Evolutionary conservation across 1,140 invertebrate genomes (phyloP), one percentile per base, ranked within the genome.

Genomic region (Aphelinus certus): DNA sequence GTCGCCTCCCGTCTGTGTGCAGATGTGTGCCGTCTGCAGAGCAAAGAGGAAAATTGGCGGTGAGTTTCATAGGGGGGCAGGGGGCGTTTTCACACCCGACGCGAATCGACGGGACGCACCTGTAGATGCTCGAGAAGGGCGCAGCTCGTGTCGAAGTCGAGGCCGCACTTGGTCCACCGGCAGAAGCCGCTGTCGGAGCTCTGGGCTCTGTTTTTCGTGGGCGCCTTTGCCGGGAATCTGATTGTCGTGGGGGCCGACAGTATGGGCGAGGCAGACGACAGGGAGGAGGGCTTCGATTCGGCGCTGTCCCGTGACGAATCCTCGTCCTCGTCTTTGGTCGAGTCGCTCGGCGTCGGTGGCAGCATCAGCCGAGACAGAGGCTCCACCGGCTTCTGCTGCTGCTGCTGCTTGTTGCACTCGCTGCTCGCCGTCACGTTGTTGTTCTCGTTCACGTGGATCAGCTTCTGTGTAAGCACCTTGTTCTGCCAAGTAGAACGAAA

Each of bases 71-170:
- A 26, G 42, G 1, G 43, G 26, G 42, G 68, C 48, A 26, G 26
- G 26, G 26, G 26, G 26, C 26, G n/a, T 26, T 26, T 26, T 26
- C 26, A 26, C 26, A 26, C 26, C 26, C 26, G 2, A 42, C 5
- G 58, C 58, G 42, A 61, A 43, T 42, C 2, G 7, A 45, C 45
- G 4, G 45, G 47, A n/a, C 55, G 69, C 75, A 95, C 94, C 90
- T 96, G 95, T 82, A 98, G 91, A 88, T 98, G 96, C 87, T 97
- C 96, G 79, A 97, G 88, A 75, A 97, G 92, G 82, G 92, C 92
- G 42, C 92, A 90, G 83, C 91, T 93, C 72, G 93, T 92, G 64
- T 95, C 94, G 77, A 95, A 93, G 81, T 91, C 91, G 78, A 90
- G 89, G 77, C 91, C 92, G 88, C 96, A 98, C 79, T 95, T 93